phyloP scores from a whole-genome alignment of 2,797 vertebrate genomes.

The Sebastes hopkinsi region DNA sequence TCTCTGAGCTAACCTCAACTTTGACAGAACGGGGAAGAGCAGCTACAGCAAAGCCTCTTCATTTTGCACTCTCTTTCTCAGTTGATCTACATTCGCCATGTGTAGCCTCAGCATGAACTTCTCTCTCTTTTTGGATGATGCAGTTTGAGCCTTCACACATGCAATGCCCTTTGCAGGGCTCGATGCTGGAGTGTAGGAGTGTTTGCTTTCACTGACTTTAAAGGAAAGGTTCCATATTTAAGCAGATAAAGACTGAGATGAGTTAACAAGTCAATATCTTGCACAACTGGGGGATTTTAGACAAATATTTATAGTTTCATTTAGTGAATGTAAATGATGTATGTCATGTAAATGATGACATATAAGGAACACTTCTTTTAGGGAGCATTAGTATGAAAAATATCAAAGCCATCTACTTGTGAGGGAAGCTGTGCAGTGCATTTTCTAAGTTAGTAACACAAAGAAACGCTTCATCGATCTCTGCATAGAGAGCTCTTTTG shows the following conservation, averaged over 20 bases:
- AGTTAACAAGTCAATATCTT: not conserved
- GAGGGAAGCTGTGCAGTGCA: not conserved
- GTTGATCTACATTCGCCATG: constrained; percentile 20
- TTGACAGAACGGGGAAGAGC: constrained; percentile 60
- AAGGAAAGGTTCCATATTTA: not conserved
- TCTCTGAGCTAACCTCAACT: constrained; percentile 68
- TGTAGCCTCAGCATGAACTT: constrained; percentile 6
- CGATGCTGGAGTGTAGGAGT: not conserved
- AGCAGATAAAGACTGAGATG: not conserved
- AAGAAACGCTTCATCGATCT: not conserved
- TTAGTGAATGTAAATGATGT: not conserved
- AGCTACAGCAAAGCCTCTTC: constrained; percentile 11
- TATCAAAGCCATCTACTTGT: not conserved
- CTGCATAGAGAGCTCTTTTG: not conserved
- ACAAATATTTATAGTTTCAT: not conserved
- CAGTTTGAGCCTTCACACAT: constrained; percentile 9
- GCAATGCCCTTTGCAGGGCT: not conserved
- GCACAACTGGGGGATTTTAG: not conserved
- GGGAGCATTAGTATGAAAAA: not conserved
- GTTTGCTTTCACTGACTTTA: not conserved
- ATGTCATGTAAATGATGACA: not conserved
- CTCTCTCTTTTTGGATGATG: constrained; percentile 17
- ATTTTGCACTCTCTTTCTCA: constrained; percentile 2
- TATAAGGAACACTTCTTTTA: not conserved
- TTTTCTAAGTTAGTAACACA: not conserved